A percentile compares a stretch with the other conserved stretches of the same genome.
These are phyloP conservation scores for Drosophila repleta DNA, from an alignment of 1,140 invertebrate species.

Conservation along the genomic window DNA sequence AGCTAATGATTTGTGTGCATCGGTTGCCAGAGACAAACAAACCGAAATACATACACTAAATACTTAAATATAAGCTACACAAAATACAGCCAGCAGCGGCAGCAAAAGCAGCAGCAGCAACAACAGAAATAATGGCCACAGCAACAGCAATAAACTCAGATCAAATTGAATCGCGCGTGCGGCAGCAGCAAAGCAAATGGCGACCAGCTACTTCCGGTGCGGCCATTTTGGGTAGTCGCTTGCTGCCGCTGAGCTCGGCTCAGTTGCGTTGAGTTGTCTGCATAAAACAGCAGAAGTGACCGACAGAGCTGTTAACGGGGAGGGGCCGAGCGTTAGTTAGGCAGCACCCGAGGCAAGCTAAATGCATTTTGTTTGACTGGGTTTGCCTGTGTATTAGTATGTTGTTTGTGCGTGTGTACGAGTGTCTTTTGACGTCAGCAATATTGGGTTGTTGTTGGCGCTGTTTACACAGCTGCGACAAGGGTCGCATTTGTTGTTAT, in stretches of 20 bases:
- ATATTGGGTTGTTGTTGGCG: slow-evolving; percentile 39
- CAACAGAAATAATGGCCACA: slow-evolving; percentile 1
- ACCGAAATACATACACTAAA: slow-evolving; percentile 43
- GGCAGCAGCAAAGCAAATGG: slow-evolving; percentile 44
- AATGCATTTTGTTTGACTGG: slow-evolving; percentile 41
- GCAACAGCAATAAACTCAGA: slow-evolving; percentile 55
- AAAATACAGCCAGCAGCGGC: background rate
- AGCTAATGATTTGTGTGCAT: slow-evolving; percentile 53
- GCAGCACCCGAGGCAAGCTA: slow-evolving; percentile 1
- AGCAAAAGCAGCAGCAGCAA: background rate
- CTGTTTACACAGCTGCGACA: slow-evolving; percentile 77
- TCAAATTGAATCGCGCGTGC: slow-evolving; percentile 47
- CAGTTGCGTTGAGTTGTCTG: slow-evolving; percentile 47
- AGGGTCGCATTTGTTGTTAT: slow-evolving; percentile 63
- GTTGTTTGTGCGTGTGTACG: slow-evolving; percentile 19
- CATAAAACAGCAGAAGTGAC: slow-evolving; percentile 32
- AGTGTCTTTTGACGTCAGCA: slow-evolving; percentile 67
- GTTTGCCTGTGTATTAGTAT: slow-evolving; percentile 6
- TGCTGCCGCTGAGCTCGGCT: slow-evolving; percentile 34
- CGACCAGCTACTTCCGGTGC: slow-evolving; percentile 53
- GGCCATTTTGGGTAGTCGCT: slow-evolving; percentile 50
- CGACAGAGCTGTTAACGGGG: background rate
- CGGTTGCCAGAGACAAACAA: slow-evolving; percentile 47
- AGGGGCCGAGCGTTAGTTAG: background rate
- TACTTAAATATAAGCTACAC: slow-evolving; percentile 30